Evolutionary conservation across 2,888 invertebrate species (phyloP), one percentile per base, ranked within the genome.

Genomic region (Gnatocerus cornutus): DNA sequence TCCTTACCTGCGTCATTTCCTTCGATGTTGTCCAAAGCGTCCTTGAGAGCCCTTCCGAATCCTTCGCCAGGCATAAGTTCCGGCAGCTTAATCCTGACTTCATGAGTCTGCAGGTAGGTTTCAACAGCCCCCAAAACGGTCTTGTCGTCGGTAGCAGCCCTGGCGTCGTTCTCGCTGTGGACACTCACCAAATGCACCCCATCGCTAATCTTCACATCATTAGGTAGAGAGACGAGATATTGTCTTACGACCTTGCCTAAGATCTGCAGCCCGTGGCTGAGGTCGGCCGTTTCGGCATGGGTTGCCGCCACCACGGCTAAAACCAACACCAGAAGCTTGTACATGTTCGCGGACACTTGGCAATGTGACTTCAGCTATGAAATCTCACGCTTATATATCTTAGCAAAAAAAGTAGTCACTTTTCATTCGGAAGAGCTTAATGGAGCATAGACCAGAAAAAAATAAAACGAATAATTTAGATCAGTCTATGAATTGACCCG

Each of bases 91-190:
- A 94, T 90, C 78, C 91, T 89, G 10, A 94, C 81, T 80, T 94
- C 94, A 73, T 93, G 92, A 1, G 88, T 90, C 78, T 90, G 88
- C 1, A 94, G 83, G 76, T 93, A 93, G 76, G 88, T 89, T 10
- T 91, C 88, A 77, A 93, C 84, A 7, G 89, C 84, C 5, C 87
- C 90, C 62, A 92, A 73, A 0, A 88, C 80, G 0, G 88, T 86
- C 41, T 88, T 87, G 73, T 89, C 89, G 39, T 86, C 89, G 69
- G 73, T 79, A 76, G 46, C 81, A 81, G 90, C 83, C 84, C 87
- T 74, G 80, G 86, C 74, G 82, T 84, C 81, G 48, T 82, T 84
- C 37, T 75, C 78, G 71, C 88, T 89, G 0, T 87, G 83, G 48
- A 87, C 84, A 67, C 87, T 88, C 37, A 91, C 88, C 78, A 92